Percentiles rank a stretch among this genome's conserved stretches.
phyloP scores from a whole-genome alignment of 2,888 invertebrate genomes.

The Fragum whitleyi region DNA sequence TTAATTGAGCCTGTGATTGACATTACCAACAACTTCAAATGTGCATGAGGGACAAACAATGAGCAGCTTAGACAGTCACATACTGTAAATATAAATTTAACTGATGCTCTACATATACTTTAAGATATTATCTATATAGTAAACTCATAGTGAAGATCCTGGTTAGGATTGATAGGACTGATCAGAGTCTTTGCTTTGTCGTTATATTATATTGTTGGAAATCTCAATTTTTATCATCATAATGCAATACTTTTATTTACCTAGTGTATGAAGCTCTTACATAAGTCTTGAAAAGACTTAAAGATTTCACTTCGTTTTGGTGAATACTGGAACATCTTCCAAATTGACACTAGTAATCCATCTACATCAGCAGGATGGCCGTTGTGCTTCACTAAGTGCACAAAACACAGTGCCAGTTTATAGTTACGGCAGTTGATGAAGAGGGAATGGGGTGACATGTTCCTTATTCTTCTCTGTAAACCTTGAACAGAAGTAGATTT shows the following conservation, averaged over 20 bases:
- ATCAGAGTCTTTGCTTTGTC: too few relatives aligned
- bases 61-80: too few relatives aligned
- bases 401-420: slow-evolving; percentile 44
- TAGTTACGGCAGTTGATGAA: slow-evolving; percentile 57
- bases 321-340: slow-evolving; percentile 47
- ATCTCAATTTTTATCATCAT: too few relatives aligned
- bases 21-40: too few relatives aligned
- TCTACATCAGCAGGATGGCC: slow-evolving; percentile 33
- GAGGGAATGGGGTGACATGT: slow-evolving; percentile 29
- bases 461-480: slow-evolving; percentile 41
- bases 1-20: too few relatives aligned
- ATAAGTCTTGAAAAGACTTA: slow-evolving; percentile 28
- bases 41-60: too few relatives aligned
- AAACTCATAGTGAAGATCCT: too few relatives aligned
- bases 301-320: slow-evolving; percentile 38
- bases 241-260: background rate
- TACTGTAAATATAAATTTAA: too few relatives aligned
- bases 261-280: slow-evolving; percentile 33
- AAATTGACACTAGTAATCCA: slow-evolving; percentile 35
- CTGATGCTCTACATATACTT: too few relatives aligned
- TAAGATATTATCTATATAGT: too few relatives aligned
- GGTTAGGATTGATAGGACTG: too few relatives aligned
- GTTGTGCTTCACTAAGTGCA: slow-evolving; percentile 45
- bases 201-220: too few relatives aligned
- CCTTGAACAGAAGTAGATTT: slow-evolving; percentile 17